Percentiles rank a stretch among this genome's conserved stretches.
These are phyloP conservation scores for Ceramica pisi DNA, from an alignment of 2,888 invertebrate species.

Conservation along the genomic window DNA sequence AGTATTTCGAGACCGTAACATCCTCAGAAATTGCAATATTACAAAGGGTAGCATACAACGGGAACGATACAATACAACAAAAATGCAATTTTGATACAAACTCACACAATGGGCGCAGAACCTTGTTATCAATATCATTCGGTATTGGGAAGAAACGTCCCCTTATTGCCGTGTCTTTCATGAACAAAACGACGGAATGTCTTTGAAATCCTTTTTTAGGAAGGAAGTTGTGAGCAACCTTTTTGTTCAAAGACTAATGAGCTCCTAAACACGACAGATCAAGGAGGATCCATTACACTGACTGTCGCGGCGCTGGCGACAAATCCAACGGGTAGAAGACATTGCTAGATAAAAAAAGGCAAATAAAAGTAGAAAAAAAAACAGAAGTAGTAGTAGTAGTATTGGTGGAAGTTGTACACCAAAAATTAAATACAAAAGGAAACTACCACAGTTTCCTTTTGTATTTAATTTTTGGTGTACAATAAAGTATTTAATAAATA, in stretches of 20 bases:
- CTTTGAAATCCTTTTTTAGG: constrained; percentile 65
- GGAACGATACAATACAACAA: constrained; percentile 56
- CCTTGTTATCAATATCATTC: constrained; percentile 62
- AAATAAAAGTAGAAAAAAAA: too few species aligned
- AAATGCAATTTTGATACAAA: constrained; percentile 69
- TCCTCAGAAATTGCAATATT: constrained; percentile 47
- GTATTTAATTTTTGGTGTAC: too few species aligned
- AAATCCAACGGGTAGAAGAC: constrained; percentile 1
- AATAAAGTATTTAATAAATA: too few species aligned
- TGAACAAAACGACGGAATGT: constrained; percentile 64
- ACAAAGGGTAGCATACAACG: constrained; percentile 39
- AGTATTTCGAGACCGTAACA: constrained; percentile 39
- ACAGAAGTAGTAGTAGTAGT: too few species aligned
- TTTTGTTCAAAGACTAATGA: constrained; percentile 71
- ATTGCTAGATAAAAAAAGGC: neutral
- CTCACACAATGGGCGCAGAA: constrained; percentile 57
- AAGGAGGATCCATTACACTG: constrained; percentile 68
- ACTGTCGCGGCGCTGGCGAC: constrained; percentile 25
- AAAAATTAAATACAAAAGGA: too few species aligned
- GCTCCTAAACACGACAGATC: constrained; percentile 74
- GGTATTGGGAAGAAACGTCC: constrained; percentile 46
- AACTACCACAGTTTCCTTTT: too few species aligned
- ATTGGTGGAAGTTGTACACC: too few species aligned
- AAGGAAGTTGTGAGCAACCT: constrained; percentile 51
- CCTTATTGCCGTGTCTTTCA: constrained; percentile 64